A percentile compares a stretch with the other conserved stretches of the same genome.
phyloP scores from a whole-genome alignment of 2,113 vertebrate genomes.

The Suricata suricatta region DNA sequence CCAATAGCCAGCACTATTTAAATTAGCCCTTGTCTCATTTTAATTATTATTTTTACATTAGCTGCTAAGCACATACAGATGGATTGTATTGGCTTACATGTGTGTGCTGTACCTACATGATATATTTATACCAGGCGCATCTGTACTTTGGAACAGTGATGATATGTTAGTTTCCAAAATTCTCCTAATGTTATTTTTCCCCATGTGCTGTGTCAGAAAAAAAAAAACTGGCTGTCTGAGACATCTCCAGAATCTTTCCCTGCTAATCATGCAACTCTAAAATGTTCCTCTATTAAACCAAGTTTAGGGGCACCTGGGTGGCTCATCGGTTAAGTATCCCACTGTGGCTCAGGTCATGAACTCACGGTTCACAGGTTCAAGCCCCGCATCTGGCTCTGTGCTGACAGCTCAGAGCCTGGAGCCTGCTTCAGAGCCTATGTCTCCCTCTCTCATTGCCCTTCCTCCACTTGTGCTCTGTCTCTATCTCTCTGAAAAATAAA shows the following conservation, averaged over 20 bases:
- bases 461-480: too few relatives aligned
- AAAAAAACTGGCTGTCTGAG: background rate
- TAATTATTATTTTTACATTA: background rate
- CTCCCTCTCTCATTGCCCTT: too few relatives aligned
- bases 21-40: background rate
- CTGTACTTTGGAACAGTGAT: background rate
- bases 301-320: too few relatives aligned
- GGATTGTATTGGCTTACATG: background rate
- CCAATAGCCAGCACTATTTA: background rate
- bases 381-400: too few relatives aligned
- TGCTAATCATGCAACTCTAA: background rate
- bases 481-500: too few relatives aligned
- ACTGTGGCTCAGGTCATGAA: too few relatives aligned
- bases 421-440: too few relatives aligned
- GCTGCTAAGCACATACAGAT: background rate
- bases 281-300: background rate
- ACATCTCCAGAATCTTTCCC: background rate
- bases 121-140: background rate
- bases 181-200: background rate
- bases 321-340: too few relatives aligned
- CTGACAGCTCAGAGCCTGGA: too few relatives aligned
- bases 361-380: too few relatives aligned
- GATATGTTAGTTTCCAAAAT: background rate
- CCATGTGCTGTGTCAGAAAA: background rate
- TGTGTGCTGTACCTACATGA: too few relatives aligned